Conservation (phyloP, 1,140 invertebrate genomes). For the Ylistrum balloti region DNA sequence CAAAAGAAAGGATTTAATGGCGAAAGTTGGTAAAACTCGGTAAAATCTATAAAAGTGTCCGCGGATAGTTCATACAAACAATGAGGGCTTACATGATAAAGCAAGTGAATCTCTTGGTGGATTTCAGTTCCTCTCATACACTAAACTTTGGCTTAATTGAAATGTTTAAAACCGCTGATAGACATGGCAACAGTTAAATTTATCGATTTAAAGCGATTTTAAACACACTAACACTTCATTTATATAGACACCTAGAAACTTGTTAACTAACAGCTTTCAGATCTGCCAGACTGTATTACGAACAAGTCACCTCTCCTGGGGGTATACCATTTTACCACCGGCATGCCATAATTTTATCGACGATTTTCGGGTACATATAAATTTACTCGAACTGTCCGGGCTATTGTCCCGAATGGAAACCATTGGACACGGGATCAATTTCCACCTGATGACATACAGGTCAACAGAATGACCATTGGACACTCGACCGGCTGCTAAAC, state of each 20-base stretch:
- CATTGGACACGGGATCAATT: not conserved
- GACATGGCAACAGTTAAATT: not conserved
- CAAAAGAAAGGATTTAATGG: too few species aligned
- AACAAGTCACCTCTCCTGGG: not conserved
- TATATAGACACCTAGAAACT: not conserved
- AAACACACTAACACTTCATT: not conserved
- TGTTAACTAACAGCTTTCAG: conserved; percentile 15
- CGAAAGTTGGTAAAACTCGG: too few species aligned
- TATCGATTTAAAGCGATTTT: conserved; percentile 9
- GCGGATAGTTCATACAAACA: too few species aligned
- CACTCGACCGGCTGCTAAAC: not conserved
- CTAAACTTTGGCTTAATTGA: conserved; percentile 31
- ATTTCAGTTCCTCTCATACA: conserved; percentile 3
- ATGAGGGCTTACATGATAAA: not conserved
- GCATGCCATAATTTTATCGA: conserved; percentile 27
- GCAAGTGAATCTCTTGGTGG: not conserved
- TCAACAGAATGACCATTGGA: not conserved
- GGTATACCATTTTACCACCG: conserved; percentile 3
- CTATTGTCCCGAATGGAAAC: not conserved
- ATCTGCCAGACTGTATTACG: not conserved
- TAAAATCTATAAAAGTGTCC: too few species aligned
- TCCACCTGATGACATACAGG: not conserved
- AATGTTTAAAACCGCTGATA: conserved; percentile 34
- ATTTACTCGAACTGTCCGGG: not conserved
- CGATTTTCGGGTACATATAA: conserved; percentile 19